A percentile compares a stretch with the other conserved stretches of the same genome.
Evolutionary conservation across 2,113 vertebrate species (phyloP).

Genomic region (Megaceryle torquata): DNA sequence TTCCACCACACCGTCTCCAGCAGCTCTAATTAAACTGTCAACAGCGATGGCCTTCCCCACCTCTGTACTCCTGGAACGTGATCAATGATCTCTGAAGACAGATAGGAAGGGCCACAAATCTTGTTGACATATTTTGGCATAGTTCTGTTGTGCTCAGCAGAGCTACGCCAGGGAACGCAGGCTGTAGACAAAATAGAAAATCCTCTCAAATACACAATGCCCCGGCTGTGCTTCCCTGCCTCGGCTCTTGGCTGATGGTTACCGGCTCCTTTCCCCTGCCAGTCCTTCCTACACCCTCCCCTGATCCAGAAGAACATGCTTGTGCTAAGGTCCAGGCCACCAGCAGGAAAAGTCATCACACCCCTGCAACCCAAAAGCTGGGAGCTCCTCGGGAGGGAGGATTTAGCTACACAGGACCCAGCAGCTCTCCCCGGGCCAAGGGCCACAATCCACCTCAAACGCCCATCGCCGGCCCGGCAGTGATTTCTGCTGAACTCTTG

Average conservation of each 20-base stretch:
- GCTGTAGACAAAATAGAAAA: background rate
- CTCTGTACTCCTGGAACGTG: background rate
- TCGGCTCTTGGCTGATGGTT: background rate
- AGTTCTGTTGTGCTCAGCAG: background rate
- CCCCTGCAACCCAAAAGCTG: background rate
- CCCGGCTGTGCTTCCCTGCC: background rate
- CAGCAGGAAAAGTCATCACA: conserved; percentile 10
- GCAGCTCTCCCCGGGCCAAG: background rate
- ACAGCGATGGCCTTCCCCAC: background rate
- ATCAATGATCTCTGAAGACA: background rate
- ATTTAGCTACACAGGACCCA: background rate
- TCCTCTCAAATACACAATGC: fast-evolving
- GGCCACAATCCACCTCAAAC: background rate
- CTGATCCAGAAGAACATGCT: background rate
- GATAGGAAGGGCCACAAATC: background rate
- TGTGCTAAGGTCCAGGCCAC: background rate
- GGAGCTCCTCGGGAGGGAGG: background rate
- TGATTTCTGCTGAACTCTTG: background rate
- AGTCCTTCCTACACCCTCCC: background rate
- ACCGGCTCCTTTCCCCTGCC: background rate
- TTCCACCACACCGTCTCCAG: background rate
- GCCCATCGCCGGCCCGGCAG: background rate
- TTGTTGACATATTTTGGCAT: background rate
- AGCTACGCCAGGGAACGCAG: background rate
- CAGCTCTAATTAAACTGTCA: background rate